Base-by-base conservation (phyloP, 2,888 invertebrate genomes). In the Fragum sueziense region DNA sequence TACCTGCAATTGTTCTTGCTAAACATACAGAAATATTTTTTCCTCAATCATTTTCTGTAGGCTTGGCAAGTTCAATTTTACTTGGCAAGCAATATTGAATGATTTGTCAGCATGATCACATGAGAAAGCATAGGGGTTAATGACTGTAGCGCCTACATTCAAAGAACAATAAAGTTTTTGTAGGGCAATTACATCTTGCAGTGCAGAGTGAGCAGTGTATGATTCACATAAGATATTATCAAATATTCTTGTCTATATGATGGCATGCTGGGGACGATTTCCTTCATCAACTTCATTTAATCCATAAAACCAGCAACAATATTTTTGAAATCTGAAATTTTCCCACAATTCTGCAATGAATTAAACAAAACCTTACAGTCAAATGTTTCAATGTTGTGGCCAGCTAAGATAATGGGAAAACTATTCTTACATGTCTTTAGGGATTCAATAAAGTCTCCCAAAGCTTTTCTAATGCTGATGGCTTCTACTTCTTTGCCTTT, bases 401-500 rank as follows among this genome's bases (percentile, higher is more conserved):
- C 54, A 54, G 25, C 54, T 54, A 54, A 25, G 7, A 54, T 54
- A 11, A 54, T 7, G 6, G 7, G 6, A 11, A 4, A 11, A 25
- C 7, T 54, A 22, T 54, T n/a, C 20, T 54, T 7, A 25, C 54
- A 54, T 6, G n/a, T 54, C 20, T 54, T 54, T 7, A 54, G 54
- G 25, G 20, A 54, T 54, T 25, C 25, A 25, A 54, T 54, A 54
- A 54, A 54, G 7, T 54, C 20, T 54, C 20, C 54, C 20, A 54
- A 11, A 54, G 54, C 54, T 11, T n/a, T 54, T 25, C 54, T 54
- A 22, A 54, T 54, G 54, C 20, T 7, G 25, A 54, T 54, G 54
- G 54, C 54, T 54, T 54, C 54, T n/a, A 54, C 54, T 54, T 54
- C 54, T 25, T 54, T 54, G 25, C 54, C 54, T 25, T 54, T 54